Evolutionary conservation across 2,888 invertebrate species (phyloP).

Genomic region (Maniola hyperantus): DNA sequence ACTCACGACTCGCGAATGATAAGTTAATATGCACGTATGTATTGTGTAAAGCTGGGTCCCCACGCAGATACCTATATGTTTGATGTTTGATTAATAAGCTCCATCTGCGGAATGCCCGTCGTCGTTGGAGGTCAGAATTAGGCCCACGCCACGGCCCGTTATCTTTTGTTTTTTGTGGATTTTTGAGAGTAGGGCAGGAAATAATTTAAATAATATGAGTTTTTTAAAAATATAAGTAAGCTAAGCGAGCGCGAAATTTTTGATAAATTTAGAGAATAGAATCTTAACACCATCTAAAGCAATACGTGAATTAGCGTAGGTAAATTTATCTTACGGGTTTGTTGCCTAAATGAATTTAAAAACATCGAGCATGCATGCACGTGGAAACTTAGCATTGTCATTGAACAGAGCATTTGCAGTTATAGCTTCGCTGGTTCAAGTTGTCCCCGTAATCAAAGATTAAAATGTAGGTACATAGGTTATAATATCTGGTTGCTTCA

Average conservation of each 20-base stretch:
- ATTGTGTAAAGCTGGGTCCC: constrained; percentile 8
- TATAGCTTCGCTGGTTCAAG: constrained; percentile 16
- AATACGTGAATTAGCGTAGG: too few species aligned
- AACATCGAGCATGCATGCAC: neutral
- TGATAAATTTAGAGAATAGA: too few species aligned
- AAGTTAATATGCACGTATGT: constrained; percentile 18
- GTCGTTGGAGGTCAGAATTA: too few species aligned
- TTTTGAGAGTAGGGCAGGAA: too few species aligned
- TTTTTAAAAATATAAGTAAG: too few species aligned
- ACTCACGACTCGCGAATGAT: neutral
- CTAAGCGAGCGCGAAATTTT: too few species aligned
- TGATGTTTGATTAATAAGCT: too few species aligned
- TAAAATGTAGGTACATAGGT: constrained; percentile 12
- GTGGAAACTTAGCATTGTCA: constrained; percentile 3
- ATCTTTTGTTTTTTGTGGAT: too few species aligned
- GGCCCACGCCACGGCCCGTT: too few species aligned
- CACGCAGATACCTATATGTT: neutral
- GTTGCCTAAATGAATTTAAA: neutral
- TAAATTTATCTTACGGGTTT: neutral
- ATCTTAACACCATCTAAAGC: too few species aligned
- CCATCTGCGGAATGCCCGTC: too few species aligned
- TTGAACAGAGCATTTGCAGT: constrained; percentile 15
- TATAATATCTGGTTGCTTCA: constrained; percentile 5
- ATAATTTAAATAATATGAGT: too few species aligned
- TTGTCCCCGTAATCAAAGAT: constrained; percentile 15